These are phyloP conservation scores for Microcaecilia unicolor DNA, from an alignment of 2,797 vertebrate genomes.

Conservation along the genomic window DNA sequence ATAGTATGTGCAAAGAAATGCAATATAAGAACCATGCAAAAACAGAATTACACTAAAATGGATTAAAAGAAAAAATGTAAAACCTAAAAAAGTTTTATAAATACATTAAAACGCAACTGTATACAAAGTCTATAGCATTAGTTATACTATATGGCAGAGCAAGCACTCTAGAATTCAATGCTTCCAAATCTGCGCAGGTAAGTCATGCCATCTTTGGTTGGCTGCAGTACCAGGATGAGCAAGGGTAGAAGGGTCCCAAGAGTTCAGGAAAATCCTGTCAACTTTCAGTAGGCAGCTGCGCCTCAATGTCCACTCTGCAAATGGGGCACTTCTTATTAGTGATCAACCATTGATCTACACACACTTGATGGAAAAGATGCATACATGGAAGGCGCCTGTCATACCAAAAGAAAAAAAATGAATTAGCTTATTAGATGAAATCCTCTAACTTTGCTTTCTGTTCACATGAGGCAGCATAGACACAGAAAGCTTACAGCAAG, in stretches of 20 bases:
- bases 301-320: constrained; percentile 99
- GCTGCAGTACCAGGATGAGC: constrained; percentile 90
- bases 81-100: constrained; percentile 95
- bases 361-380: constrained; percentile 99
- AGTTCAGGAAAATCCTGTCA: constrained; percentile 83
- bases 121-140: constrained; percentile 81
- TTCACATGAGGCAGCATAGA: constrained; percentile 48
- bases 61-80: constrained; percentile 70
- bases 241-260: constrained; percentile 45
- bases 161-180: constrained; percentile 83
- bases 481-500: no score
- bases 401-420: constrained; percentile 17
- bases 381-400: constrained; percentile 94
- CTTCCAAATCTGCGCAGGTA: constrained; percentile 82
- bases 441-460: neutral
- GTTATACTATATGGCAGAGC: constrained; percentile 86
- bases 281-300: constrained; percentile 95
- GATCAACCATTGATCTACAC: constrained; percentile 97
- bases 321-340: constrained; percentile 99
- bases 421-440: neutral
- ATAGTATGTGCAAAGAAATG: constrained; percentile 99
- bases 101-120: constrained; percentile 92
- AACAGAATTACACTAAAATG: constrained; percentile 68
- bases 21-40: constrained; percentile 98
- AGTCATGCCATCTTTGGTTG: constrained; percentile 99